phyloP scores from a whole-genome alignment of 2,797 vertebrate genomes.

The Aldrovandia affinis region DNA sequence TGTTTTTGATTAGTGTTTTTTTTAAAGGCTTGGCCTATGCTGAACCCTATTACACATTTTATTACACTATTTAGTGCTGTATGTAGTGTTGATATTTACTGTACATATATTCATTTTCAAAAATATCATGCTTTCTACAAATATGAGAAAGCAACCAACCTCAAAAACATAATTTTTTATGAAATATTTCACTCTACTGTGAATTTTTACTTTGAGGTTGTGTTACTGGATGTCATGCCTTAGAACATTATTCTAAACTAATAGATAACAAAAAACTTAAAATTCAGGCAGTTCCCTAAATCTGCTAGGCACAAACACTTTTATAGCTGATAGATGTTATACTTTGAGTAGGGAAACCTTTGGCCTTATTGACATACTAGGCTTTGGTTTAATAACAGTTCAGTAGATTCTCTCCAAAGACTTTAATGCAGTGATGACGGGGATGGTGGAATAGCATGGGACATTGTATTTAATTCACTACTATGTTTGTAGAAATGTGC shows the following conservation, averaged over 20 bases:
- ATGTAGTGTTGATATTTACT: conserved; percentile 23
- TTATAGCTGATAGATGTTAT: too few species aligned
- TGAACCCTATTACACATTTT: neutral
- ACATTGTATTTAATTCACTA: conserved; percentile 9
- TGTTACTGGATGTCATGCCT: too few species aligned
- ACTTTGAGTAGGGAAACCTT: conserved; percentile 32
- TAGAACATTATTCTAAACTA: too few species aligned
- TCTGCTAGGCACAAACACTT: too few species aligned
- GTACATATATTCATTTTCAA: neutral
- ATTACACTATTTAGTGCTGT: too few species aligned
- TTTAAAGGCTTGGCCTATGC: too few species aligned
- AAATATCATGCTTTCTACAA: conserved; percentile 28
- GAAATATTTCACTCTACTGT: too few species aligned
- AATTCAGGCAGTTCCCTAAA: too few species aligned
- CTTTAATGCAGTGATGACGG: neutral
- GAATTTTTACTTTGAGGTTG: too few species aligned
- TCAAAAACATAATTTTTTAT: too few species aligned
- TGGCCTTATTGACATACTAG: conserved; percentile 43
- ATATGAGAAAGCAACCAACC: conserved; percentile 12
- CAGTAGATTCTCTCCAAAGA: conserved; percentile 20
- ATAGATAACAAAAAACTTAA: too few species aligned
- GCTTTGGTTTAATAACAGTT: conserved; percentile 33
- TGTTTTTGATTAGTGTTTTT: neutral
- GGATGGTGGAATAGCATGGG: conserved; percentile 33
- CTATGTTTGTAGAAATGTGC: too few species aligned